Base-by-base conservation (phyloP, 2,888 invertebrate genomes). In the Chouioia cunea region DNA sequence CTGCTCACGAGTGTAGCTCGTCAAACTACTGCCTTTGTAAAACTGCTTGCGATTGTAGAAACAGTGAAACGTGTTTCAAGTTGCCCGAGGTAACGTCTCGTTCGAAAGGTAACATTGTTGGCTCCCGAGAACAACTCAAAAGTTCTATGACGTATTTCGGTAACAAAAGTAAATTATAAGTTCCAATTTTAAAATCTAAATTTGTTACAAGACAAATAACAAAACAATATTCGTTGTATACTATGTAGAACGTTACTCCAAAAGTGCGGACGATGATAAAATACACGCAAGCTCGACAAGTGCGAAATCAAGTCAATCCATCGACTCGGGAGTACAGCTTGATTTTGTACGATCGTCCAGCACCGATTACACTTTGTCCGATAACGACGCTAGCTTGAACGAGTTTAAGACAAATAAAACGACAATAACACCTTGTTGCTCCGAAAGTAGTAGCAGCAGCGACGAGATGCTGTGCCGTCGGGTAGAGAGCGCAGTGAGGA, bases 401-500 rank as follows among this genome's bases (percentile, higher is more conserved):
- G 1, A 6, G 36, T 3, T 27, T 3, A 27, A 6, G 4, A 53
- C 16, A 15, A 20, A 47, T 6, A 59, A 12, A 36, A 12, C 36
- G 10, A 10, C 4, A 36, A 36, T 1, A 2, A 14, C 20, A 23
- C 18, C 43, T 46, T 1, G 36, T 10, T 3, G 4, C n/a, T 1
- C 8, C 8, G 53, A 43, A 22, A 6, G 6, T 53, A 12, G 20
- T 8, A 65, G 62, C 47, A n/a, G 16, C 18, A 63, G n/a, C 62
- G 69, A 72, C 12, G 72, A 72, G 18, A 15, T 23, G 3, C 65
- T 80, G 22, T 74, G 74, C 56, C 75, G 74, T 12, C 68, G 76
- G 48, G 76, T 83, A 15, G 82, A 82, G 57, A 67, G 73, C 27
- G 81, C 76, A 14, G 79, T 83, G 36, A 63, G 66, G 15, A 75